phyloP scores from a whole-genome alignment of 2,113 vertebrate genomes.

The Labeo rohita region DNA sequence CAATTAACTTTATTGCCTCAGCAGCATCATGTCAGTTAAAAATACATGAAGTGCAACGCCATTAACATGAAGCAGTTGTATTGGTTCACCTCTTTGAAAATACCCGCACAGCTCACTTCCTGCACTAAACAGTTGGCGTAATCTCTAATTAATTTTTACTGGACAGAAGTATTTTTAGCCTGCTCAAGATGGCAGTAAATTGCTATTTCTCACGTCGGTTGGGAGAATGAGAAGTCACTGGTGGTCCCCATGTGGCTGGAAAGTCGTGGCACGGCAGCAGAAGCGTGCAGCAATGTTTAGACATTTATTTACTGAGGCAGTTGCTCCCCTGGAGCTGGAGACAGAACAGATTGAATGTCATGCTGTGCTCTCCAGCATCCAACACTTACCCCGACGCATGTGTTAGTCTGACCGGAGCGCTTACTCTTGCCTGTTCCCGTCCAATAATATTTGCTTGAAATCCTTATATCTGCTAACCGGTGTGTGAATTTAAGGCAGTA shows the following conservation, averaged over 20 bases:
- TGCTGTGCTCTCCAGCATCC: conserved; percentile 1
- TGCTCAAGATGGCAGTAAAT: neutral
- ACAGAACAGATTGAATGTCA: conserved; percentile 26
- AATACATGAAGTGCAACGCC: neutral
- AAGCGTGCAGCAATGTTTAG: neutral
- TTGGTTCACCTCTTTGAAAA: conserved; percentile 4
- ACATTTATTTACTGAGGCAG: conserved; percentile 26
- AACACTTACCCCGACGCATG: neutral
- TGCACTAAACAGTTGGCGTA: neutral
- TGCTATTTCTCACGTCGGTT: neutral
- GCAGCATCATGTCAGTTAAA: neutral
- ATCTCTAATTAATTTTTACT: conserved; percentile 20
- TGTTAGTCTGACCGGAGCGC: neutral
- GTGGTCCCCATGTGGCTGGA: conserved; percentile 18
- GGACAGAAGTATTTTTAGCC: conserved; percentile 18
- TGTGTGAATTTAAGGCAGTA: neutral
- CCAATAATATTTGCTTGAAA: conserved; percentile 3
- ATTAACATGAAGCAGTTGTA: neutral
- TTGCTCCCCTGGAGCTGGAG: neutral
- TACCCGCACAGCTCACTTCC: conserved; percentile 3
- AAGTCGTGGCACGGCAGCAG: neutral
- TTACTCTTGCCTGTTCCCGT: neutral
- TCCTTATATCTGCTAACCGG: neutral
- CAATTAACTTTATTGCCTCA: conserved; percentile 1
- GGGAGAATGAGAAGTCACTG: neutral